These are phyloP conservation scores for Bufotes viridis DNA, from an alignment of 2,797 vertebrate genomes.

Conservation along the genomic window DNA sequence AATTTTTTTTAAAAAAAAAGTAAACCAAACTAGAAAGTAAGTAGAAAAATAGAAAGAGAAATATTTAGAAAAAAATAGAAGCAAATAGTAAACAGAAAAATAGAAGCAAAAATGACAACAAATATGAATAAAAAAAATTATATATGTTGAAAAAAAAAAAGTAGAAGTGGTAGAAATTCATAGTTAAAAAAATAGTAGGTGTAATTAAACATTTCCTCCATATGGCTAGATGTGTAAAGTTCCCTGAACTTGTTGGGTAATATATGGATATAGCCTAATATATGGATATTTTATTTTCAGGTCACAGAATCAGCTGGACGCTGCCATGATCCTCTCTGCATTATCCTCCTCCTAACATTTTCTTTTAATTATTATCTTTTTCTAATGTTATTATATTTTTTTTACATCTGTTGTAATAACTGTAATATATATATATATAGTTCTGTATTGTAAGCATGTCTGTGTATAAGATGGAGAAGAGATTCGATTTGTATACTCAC, in stretches of 20 bases:
- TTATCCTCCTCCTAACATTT: conserved; percentile 79
- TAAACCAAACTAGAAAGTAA: too few relatives aligned
- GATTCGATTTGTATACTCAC: conserved; percentile 85
- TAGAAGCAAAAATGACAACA: not conserved
- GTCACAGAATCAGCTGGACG: conserved; percentile 88
- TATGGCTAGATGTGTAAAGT: not conserved
- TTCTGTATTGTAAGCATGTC: conserved; percentile 96
- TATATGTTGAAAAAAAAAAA: too few relatives aligned
- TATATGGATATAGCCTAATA: not conserved
- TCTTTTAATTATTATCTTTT: conserved; percentile 66
- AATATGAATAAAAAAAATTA: not conserved
- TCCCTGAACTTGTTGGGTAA: not conserved
- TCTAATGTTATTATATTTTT: conserved; percentile 59
- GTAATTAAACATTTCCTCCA: not conserved
- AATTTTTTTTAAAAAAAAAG: too few relatives aligned
- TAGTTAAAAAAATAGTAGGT: too few relatives aligned
- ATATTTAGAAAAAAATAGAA: too few relatives aligned
- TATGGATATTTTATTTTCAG: conserved; percentile 77
- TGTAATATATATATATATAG: conserved; percentile 92
- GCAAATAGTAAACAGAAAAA: too few relatives aligned
- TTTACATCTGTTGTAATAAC: conserved; percentile 83
- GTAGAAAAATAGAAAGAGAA: too few relatives aligned
- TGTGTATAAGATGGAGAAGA: conserved; percentile 81
- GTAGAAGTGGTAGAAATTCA: too few relatives aligned
- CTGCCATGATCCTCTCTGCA: conserved; percentile 82